Evolutionary conservation across 2,888 invertebrate genomes (phyloP), one percentile per base, ranked within the genome.

Genomic region (Alcis repandata): DNA sequence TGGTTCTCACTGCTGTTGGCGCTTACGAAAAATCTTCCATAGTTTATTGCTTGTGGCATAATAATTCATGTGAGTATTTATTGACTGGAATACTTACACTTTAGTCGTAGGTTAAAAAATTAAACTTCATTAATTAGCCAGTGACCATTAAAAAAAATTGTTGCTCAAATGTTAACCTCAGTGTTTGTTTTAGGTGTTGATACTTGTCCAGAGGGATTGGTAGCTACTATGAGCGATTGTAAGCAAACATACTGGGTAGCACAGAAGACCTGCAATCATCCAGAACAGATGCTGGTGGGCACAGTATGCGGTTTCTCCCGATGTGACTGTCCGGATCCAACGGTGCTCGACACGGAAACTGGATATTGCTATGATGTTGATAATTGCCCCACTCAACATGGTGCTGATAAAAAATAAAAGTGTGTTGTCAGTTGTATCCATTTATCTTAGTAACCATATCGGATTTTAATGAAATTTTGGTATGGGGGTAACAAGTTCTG

Each of bases 341-440:
- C 67, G 59, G 84, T 87, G 11, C 52, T 89, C 10, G 89, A 90
- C 43, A 79, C 80, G 0, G 81, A 82, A 1, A 85, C 89, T 1
- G 87, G 85, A 3, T 83, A 80, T 66, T 90, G 90, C 63, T 89
- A 87, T 67, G 89, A 89, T 32, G 71, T 83, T 15, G 89, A 90
- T 54, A 88, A 88, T 67, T 90, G 90, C 40, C 89, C 89, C 0
- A 82, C 81, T 11, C 83, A 78, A 59, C 87, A 87, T 69, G 17
- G 58, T 20, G 45, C 19, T 19, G 56, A 56, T 33, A 52, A 68
- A 17, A 66, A 70, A 48, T 62, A 58, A 48, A 22, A 46, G 19
- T 43, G 4, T 8, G 19, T 46, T 13, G 11, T 4, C 20, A 20
- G 13, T 2, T 6, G 1, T 1, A 0, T 36, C 10, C 36, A 13